A percentile compares a stretch with the other conserved stretches of the same genome.
These are phyloP conservation scores for Pseudococcus longispinus DNA, from an alignment of 2,888 invertebrate species.

Conservation along the genomic window DNA sequence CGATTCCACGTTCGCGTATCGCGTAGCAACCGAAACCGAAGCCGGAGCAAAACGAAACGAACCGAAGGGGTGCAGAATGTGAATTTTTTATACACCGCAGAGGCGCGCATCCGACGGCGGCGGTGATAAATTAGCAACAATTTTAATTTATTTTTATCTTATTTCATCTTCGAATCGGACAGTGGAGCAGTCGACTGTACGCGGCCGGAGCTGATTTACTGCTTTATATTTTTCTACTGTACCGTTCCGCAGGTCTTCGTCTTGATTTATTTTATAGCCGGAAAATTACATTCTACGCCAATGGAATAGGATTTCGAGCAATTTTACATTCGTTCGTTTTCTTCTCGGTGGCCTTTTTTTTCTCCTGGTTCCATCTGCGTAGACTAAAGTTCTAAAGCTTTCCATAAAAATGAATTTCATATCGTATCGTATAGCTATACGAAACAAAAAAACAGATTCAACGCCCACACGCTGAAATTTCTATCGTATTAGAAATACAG, in stretches of 20 bases:
- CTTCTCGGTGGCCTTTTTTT: not conserved
- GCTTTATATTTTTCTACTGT: constrained; percentile 14
- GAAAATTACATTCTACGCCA: constrained; percentile 38
- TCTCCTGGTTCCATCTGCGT: not conserved
- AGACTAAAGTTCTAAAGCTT: not conserved
- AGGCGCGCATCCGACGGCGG: constrained; percentile 11
- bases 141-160: constrained; percentile 47
- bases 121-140: constrained; percentile 42
- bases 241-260: constrained; percentile 24
- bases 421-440: not conserved
- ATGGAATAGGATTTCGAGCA: constrained; percentile 41
- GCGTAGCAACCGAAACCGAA: not conserved
- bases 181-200: constrained; percentile 13
- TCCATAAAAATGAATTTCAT: constrained; percentile 36
- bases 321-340: constrained; percentile 20
- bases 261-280: constrained; percentile 40
- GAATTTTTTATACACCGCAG: constrained; percentile 36
- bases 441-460: not conserved
- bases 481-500: not conserved
- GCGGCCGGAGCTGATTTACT: constrained; percentile 17
- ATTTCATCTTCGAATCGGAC: constrained; percentile 44
- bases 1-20: not conserved
- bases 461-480: not conserved
- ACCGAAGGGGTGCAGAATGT: not conserved
- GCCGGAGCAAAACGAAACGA: no score